These are phyloP conservation scores for Clarias macrocephalus DNA, from an alignment of 2,113 vertebrate species.

Conservation along the genomic window DNA sequence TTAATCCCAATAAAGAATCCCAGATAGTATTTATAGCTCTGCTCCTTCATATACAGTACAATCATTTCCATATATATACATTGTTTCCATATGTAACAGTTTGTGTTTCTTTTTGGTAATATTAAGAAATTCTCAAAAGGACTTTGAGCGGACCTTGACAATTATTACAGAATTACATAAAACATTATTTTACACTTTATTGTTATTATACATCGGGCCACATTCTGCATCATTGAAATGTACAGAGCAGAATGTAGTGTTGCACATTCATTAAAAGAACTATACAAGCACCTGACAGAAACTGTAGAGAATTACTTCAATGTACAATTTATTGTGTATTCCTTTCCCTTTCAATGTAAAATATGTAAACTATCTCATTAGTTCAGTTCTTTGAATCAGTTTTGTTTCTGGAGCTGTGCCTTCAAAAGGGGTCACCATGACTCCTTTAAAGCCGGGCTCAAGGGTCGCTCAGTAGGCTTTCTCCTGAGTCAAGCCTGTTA, in stretches of 20 bases:
- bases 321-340: constrained; percentile 16
- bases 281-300: neutral
- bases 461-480: constrained; percentile 45
- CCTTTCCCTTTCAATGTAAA: neutral
- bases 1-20: neutral
- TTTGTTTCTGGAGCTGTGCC: neutral
- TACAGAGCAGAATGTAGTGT: neutral
- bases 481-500: constrained; percentile 62
- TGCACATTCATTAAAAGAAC: neutral
- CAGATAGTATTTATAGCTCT: neutral
- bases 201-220: neutral
- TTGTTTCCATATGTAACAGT: neutral
- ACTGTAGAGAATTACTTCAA: neutral
- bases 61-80: neutral
- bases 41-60: neutral
- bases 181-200: neutral
- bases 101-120: neutral
- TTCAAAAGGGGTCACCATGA: neutral
- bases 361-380: neutral
- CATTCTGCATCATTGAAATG: neutral
- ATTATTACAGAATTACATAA: neutral
- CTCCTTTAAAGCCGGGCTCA: neutral
- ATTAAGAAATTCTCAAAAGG: neutral
- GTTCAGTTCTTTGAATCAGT: neutral
- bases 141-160: neutral